phyloP scores from a whole-genome alignment of 2,113 vertebrate genomes.

The Vidua macroura region DNA sequence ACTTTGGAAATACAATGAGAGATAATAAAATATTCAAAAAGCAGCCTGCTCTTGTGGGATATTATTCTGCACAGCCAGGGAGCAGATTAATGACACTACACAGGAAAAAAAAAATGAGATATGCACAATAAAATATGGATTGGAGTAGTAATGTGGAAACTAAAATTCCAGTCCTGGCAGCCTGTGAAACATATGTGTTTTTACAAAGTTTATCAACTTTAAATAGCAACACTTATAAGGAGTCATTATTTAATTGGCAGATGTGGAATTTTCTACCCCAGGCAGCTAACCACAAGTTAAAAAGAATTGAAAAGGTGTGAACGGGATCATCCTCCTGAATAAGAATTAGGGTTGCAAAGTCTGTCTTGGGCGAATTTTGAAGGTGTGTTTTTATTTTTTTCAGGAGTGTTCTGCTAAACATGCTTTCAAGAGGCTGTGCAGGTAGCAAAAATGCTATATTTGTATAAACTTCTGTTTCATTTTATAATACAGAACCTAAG shows the following conservation, averaged over 20 bases:
- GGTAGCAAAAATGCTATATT: neutral
- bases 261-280: neutral
- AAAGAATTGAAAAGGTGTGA: neutral
- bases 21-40: conserved; percentile 82
- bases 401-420: neutral
- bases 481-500: neutral
- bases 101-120: conserved; percentile 40
- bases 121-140: conserved; percentile 74
- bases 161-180: conserved; percentile 29
- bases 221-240: neutral
- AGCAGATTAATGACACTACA: conserved; percentile 77
- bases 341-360: neutral
- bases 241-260: conserved; percentile 4
- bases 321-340: neutral
- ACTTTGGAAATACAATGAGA: conserved; percentile 76
- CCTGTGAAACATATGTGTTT: neutral
- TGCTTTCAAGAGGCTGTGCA: neutral
- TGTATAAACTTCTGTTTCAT: neutral
- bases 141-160: conserved; percentile 28
- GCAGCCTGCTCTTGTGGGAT: conserved; percentile 68
- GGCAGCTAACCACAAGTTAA: neutral
- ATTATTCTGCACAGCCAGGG: conserved; percentile 78
- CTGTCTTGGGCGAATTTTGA: neutral
- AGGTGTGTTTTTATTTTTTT: neutral
- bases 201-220: conserved; percentile 22